Conservation (phyloP, 2,797 vertebrate genomes). For the Harpagifer antarcticus region DNA sequence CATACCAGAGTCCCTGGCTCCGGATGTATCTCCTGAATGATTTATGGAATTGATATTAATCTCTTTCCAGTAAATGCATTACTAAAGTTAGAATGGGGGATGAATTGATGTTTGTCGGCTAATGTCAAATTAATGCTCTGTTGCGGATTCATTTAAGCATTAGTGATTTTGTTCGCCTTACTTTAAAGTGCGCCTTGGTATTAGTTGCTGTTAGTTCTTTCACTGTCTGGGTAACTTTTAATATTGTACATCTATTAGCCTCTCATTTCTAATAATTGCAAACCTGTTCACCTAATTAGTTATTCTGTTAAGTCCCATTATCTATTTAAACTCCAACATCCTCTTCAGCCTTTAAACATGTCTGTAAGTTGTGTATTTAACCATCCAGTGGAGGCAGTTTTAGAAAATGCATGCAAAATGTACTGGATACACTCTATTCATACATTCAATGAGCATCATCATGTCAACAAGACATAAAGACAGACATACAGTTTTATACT, state of each 20-base stretch:
- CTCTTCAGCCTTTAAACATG: not conserved
- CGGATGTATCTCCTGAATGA: slow-evolving; percentile 93
- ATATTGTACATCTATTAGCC: not conserved
- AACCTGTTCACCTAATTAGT: not conserved
- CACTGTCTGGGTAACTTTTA: not conserved
- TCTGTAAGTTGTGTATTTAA: not conserved
- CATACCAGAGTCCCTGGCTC: slow-evolving; percentile 90
- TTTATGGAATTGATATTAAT: slow-evolving; percentile 99
- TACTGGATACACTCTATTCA: not conserved
- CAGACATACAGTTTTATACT: not conserved
- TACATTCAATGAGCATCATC: not conserved
- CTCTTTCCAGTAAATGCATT: slow-evolving; percentile 97
- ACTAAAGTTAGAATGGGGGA: slow-evolving; percentile 89
- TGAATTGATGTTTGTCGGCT: slow-evolving; percentile 91
- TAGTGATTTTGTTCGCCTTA: slow-evolving; percentile 74
- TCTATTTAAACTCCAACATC: not conserved
- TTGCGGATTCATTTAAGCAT: slow-evolving; percentile 89
- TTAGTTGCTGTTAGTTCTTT: slow-evolving; percentile 17
- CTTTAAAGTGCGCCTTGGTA: slow-evolving; percentile 22
- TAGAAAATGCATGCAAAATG: not conserved
- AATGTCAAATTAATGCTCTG: slow-evolving; percentile 91
- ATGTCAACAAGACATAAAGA: not conserved
- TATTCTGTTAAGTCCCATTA: not conserved
- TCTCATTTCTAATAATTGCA: slow-evolving; percentile 16
- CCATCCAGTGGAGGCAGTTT: not conserved